Evolutionary conservation across 2,113 vertebrate species (phyloP).

Genomic region (Okapia johnstoni): DNA sequence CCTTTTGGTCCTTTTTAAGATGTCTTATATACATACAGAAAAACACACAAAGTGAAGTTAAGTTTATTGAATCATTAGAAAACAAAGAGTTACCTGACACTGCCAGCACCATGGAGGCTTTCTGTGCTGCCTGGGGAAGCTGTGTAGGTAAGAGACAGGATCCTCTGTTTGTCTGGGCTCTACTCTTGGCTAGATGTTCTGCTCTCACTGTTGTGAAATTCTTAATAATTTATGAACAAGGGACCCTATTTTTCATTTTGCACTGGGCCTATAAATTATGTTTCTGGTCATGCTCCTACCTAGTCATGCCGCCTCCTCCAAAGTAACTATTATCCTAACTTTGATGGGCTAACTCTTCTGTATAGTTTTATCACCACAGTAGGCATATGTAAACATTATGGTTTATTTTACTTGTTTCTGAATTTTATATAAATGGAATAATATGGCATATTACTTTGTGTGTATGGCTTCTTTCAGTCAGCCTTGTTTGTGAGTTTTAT

Average conservation of each 20-base stretch:
- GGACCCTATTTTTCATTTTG: not conserved
- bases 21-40: not conserved
- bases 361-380: not conserved
- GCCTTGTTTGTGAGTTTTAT: not conserved
- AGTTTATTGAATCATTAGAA: not conserved
- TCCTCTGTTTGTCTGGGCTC: not conserved
- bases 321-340: not conserved
- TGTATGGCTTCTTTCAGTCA: not conserved
- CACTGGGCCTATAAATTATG: not conserved
- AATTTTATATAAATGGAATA: not conserved
- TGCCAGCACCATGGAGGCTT: rapidly evolving
- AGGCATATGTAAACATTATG: not conserved
- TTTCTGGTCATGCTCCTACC: not conserved
- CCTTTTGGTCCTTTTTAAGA: not conserved
- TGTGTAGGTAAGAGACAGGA: not conserved
- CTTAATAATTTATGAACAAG: not conserved
- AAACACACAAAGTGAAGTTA: not conserved
- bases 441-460: not conserved
- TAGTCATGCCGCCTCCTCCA: too few species aligned
- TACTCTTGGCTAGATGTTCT: not conserved
- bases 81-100: not conserved
- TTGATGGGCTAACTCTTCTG: not conserved
- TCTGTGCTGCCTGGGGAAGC: not conserved
- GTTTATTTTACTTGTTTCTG: not conserved
- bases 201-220: not conserved